Base-by-base conservation (phyloP, 2,797 vertebrate species). In the Lepilemur ruficaudatus region DNA sequence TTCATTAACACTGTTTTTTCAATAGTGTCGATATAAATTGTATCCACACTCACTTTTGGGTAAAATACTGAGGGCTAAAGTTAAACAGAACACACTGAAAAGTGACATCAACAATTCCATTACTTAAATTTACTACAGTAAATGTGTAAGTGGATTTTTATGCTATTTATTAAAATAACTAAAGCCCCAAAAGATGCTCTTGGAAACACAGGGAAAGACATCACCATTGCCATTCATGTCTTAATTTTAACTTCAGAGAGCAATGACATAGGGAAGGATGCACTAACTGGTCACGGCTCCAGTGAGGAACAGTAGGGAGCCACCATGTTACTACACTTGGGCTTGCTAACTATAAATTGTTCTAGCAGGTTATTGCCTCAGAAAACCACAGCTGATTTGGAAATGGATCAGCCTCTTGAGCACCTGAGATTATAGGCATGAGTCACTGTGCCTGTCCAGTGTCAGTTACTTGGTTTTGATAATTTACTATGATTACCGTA, bases 131-230 rank as follows among this genome's bases (percentile, higher is more conserved):
- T 35, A 76, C 23, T 61, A 25, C 55, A 73, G 1, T 88, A 52
- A 76, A 65, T 2, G 22, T 85, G 2, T 84, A 70, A 79, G 25
- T 67, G 28, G 25, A 67, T 59, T 83, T 87, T 92, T 61, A 92
- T 23, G n/a, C 69, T 69, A 55, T 52, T 80, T 90, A 89, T 76
- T 93, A 70, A 88, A 94, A 92, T 59, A 83, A 95, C 63, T 48
- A 17, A 94, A 70, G 23, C 20, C 41, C 23, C 28, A 90, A 80
- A 93, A 1, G 11, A 52, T n/a, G 46, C 28, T 52, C 50, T 70
- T 67, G 25, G 48, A 89, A 93, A 93, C 57, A 87, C 6, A 84
- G 38, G 20, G 55, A 84, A 85, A 91, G 50, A 85, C 30, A 78
- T 30, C 23, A 69, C 20, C 41, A 61, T 13, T 65, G 67, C 50